These are phyloP conservation scores for Lacanobia oleracea DNA, from an alignment of 2,888 invertebrate species.

Conservation along the genomic window DNA sequence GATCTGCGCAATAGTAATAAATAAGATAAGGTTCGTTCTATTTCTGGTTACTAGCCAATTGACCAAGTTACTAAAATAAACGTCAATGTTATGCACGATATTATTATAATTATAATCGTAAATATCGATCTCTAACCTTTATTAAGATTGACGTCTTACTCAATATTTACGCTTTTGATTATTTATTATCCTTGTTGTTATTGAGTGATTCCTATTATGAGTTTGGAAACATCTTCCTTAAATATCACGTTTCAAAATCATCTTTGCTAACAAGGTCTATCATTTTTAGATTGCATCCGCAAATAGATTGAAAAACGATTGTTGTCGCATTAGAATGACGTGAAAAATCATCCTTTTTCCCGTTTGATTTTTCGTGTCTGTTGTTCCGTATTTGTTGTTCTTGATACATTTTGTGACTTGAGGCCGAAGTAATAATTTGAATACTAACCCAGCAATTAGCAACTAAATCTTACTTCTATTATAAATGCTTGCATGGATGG, in stretches of 20 bases:
- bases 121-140: conserved; percentile 33
- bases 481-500: no score
- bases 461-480: no score
- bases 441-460: background rate
- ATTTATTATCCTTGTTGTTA: conserved; percentile 1
- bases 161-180: conserved; percentile 13
- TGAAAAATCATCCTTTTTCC: background rate
- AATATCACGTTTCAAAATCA: background rate
- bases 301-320: background rate
- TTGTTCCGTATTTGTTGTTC: no score
- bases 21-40: conserved; percentile 46
- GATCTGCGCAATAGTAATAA: conserved; percentile 33
- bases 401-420: background rate
- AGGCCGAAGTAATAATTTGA: background rate
- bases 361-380: no score
- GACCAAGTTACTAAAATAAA: conserved; percentile 48
- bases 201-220: background rate
- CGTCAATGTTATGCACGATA: conserved; percentile 36
- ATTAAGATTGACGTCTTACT: conserved; percentile 24
- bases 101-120: background rate
- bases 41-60: conserved; percentile 41
- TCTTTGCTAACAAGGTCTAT: background rate
- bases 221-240: background rate
- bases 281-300: background rate
- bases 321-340: background rate